A percentile compares a stretch with the other conserved stretches of the same genome.
Conservation (phyloP, 2,888 invertebrate species). For the Chrysodeixis includens region DNA sequence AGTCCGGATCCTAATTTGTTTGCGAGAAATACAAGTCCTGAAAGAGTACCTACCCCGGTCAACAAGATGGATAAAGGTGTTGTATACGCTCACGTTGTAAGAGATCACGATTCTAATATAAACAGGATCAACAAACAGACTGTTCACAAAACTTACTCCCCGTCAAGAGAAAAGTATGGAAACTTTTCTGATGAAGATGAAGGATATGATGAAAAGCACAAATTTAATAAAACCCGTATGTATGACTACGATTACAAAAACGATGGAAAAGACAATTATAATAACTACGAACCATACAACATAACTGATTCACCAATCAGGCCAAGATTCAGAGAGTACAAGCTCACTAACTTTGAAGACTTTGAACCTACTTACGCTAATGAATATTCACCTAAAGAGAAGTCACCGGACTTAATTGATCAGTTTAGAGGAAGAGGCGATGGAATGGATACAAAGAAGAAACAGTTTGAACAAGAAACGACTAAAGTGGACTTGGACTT, state of each 20-base stretch:
- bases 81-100: constrained; percentile 94
- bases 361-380: constrained; percentile 87
- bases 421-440: constrained; percentile 90
- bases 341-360: constrained; percentile 86
- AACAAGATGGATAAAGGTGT: constrained; percentile 89
- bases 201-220: constrained; percentile 91
- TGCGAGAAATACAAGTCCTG: constrained; percentile 83
- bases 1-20: constrained; percentile 86
- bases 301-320: constrained; percentile 90
- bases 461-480: constrained; percentile 80
- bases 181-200: constrained; percentile 94
- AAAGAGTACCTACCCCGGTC: constrained; percentile 81
- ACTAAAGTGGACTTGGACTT: constrained; percentile 82
- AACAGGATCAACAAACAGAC: constrained; percentile 79
- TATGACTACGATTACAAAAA: constrained; percentile 86
- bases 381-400: constrained; percentile 75
- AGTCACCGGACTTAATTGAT: constrained; percentile 76
- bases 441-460: constrained; percentile 91
- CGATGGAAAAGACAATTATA: constrained; percentile 80
- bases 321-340: constrained; percentile 90
- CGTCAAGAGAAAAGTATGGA: constrained; percentile 83
- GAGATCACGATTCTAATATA: constrained; percentile 76
- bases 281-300: constrained; percentile 80
- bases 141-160: constrained; percentile 86
- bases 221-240: constrained; percentile 73